Evolutionary conservation across 2,888 invertebrate species (phyloP).

Genomic region (Chydorus sphaericus): DNA sequence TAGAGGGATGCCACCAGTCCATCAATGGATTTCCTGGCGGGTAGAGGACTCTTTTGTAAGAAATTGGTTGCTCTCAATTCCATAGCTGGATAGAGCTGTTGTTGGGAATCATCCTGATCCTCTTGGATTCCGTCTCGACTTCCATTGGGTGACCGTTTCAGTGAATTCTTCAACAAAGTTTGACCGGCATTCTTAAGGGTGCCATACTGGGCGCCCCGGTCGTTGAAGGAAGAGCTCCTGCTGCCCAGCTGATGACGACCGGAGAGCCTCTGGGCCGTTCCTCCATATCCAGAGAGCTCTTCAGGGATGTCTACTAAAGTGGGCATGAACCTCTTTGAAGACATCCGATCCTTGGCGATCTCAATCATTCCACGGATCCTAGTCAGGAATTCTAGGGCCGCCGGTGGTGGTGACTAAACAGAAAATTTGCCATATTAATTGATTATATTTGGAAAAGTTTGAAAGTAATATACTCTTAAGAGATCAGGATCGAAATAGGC

Average conservation of each 20-base stretch:
- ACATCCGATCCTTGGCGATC: slow-evolving; percentile 78
- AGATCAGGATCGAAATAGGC: slow-evolving; percentile 81
- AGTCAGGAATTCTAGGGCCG: slow-evolving; percentile 72
- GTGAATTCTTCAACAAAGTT: neutral
- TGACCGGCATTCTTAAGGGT: neutral
- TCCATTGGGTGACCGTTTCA: neutral
- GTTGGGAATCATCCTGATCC: neutral
- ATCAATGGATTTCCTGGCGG: neutral
- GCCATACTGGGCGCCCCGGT: neutral
- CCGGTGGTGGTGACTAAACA: slow-evolving; percentile 76
- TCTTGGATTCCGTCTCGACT: neutral
- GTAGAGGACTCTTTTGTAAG: slow-evolving; percentile 4
- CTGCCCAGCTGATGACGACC: neutral
- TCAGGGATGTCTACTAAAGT: slow-evolving; percentile 66
- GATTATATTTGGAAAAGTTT: slow-evolving; percentile 22
- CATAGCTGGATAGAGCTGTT: neutral
- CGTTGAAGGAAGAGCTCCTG: neutral
- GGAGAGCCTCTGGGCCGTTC: neutral
- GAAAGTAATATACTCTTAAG: slow-evolving; percentile 43
- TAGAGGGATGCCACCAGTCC: slow-evolving; percentile 5
- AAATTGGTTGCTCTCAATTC: slow-evolving; percentile 1
- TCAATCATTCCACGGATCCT: slow-evolving; percentile 83
- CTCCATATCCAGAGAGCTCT: slow-evolving; percentile 27
- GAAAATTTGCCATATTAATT: slow-evolving; percentile 11
- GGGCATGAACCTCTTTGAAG: slow-evolving; percentile 61